Evolutionary conservation across 1,140 invertebrate genomes (phyloP), one percentile per base, ranked within the genome.

Genomic region (Ips nitidus): DNA sequence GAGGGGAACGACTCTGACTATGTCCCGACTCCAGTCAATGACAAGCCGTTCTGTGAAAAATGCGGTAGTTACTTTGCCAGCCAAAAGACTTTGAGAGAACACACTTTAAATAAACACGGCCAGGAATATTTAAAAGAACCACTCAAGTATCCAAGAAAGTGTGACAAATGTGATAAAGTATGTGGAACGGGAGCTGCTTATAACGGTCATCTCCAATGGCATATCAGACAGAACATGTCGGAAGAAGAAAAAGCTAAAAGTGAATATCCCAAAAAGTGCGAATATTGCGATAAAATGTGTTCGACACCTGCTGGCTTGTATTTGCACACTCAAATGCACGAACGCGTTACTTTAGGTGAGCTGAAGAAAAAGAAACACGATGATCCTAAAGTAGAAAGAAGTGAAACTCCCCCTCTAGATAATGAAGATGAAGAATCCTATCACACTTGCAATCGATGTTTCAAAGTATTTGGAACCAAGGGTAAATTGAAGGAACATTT

Each of bases 381-480:
- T 8, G 22, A 22, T 22, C 22, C 22, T 22, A 39, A 72, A 52
- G 61, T 65, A 66, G 41, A 3, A 6, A n/a, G 37, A 47, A 3
- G 50, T 6, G 52, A 69, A 68, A 40, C 8, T 41, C 55, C 74
- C 8, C 47, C 47, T 7, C 47, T 62, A 37, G 66, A 69, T 4
- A 22, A 22, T 22, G 68, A 61, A 2, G 73, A 74, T 6, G 75
- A 74, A 36, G 77, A 78, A 58, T 75, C 74, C 4, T 79, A 79
- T 61, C 71, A 75, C 56, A 79, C 77, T 1, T 79, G 78, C 66
- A 79, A 79, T 61, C 59, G 64, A 39, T 79, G 78, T 59, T 79
- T 79, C 65, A 79, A 79, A 66, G 78, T 79, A 2, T 79, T 79
- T 52, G 74, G 73, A 2, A 73, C 56, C 7, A 75, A 75, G 41